A percentile compares a stretch with the other conserved stretches of the same genome.
Evolutionary conservation across 2,797 vertebrate genomes (phyloP).

Genomic region (Phataginus tetradactyla): DNA sequence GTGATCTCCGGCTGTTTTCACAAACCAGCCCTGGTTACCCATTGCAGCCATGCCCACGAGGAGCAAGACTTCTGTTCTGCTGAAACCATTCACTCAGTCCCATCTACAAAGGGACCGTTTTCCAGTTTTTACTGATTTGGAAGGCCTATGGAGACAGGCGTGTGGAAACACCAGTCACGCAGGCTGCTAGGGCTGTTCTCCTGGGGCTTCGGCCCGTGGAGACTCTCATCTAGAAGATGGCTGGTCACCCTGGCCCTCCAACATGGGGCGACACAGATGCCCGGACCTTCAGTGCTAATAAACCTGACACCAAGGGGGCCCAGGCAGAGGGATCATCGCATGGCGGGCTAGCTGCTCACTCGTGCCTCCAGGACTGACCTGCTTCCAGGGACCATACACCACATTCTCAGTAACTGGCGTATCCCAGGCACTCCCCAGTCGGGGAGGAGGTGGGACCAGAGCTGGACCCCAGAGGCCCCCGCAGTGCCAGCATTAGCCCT

Average conservation of each 20-base stretch:
- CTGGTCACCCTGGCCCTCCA: neutral
- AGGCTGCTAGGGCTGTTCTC: neutral
- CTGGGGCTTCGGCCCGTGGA: neutral
- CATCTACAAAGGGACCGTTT: neutral
- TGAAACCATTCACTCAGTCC: neutral
- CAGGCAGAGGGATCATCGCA: neutral
- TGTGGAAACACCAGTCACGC: neutral
- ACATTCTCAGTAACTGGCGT: neutral
- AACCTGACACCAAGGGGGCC: neutral
- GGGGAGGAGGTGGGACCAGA: neutral
- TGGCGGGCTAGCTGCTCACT: neutral
- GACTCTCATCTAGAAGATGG: neutral
- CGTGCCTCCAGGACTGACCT: neutral
- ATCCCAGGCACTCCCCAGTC: too few species aligned
- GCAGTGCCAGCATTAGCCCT: neutral
- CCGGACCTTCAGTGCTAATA: neutral
- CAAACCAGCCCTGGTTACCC: neutral
- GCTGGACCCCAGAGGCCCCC: neutral
- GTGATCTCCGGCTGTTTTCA: neutral
- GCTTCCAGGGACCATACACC: neutral
- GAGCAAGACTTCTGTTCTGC: neutral
- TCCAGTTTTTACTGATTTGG: neutral
- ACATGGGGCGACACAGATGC: neutral
- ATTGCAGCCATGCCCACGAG: neutral
- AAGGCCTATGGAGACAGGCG: neutral